A percentile compares a stretch with the other conserved stretches of the same genome.
Evolutionary conservation across 2,113 vertebrate species (phyloP).

Genomic region (Phoenicopterus ruber): DNA sequence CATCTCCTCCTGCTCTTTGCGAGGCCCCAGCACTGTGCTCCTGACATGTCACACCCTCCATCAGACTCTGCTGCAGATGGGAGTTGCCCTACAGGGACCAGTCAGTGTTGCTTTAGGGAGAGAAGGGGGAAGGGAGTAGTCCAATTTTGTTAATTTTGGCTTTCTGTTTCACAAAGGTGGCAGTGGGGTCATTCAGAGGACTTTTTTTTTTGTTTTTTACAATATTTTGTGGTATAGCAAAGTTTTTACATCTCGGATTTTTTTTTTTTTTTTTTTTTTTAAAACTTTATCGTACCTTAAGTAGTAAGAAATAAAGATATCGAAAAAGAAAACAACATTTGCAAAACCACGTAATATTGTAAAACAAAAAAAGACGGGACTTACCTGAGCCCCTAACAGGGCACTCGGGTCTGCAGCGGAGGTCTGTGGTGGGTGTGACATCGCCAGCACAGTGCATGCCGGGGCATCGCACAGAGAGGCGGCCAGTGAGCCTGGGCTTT

Average conservation of each 20-base stretch:
- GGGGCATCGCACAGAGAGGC: slow-evolving; percentile 45
- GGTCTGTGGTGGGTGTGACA: slow-evolving; percentile 55
- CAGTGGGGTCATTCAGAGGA: not conserved
- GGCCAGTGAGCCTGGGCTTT: slow-evolving; percentile 30
- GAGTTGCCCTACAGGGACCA: not conserved
- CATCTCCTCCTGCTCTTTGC: not conserved
- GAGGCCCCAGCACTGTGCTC: slow-evolving; percentile 7
- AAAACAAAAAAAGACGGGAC: slow-evolving; percentile 64
- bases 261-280: not conserved
- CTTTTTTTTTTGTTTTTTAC: slow-evolving; percentile 57
- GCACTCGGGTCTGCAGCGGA: slow-evolving; percentile 38
- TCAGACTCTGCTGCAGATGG: not conserved
- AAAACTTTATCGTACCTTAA: not conserved
- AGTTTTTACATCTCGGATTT: slow-evolving; percentile 26
- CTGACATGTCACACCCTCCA: slow-evolving; percentile 20
- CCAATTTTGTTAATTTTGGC: not conserved
- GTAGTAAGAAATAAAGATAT: slow-evolving; percentile 27
- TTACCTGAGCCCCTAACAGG: slow-evolving; percentile 62
- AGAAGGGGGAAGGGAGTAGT: not conserved
- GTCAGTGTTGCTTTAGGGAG: not conserved
- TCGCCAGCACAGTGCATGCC: slow-evolving; percentile 57
- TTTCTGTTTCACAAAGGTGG: not conserved
- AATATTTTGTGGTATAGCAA: slow-evolving; percentile 71
- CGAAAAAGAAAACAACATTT: slow-evolving; percentile 39
- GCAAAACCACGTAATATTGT: slow-evolving; percentile 72